These are phyloP conservation scores for Meloe dianella DNA, from an alignment of 2,888 invertebrate species.

Conservation along the genomic window DNA sequence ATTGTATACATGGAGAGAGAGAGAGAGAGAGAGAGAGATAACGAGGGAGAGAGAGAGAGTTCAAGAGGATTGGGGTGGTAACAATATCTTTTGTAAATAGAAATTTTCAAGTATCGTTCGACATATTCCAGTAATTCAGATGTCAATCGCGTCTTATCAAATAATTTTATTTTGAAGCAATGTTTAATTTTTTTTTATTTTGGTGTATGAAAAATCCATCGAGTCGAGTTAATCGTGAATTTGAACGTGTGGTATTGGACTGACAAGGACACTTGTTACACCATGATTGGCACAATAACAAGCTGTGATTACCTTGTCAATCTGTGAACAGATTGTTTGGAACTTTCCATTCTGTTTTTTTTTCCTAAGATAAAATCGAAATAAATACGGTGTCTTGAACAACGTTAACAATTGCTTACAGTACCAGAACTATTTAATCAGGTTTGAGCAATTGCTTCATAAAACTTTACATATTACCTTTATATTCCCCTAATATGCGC, in stretches of 20 bases:
- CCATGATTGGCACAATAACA: conserved; percentile 29
- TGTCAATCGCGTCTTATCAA: conserved; percentile 2
- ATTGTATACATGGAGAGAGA: not conserved
- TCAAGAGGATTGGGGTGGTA: conserved; percentile 12
- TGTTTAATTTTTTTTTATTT: not conserved
- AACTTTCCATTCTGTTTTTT: conserved; percentile 14
- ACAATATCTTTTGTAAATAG: not conserved
- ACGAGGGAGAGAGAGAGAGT: not conserved
- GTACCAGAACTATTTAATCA: too few relatives aligned
- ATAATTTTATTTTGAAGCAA: conserved; percentile 1
- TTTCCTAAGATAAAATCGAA: not conserved
- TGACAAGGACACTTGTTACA: conserved; percentile 34
- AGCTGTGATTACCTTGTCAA: conserved; percentile 32
- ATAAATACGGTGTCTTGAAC: not conserved
- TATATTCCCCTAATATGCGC: too few relatives aligned
- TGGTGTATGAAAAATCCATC: conserved; percentile 16
- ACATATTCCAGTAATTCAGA: conserved; percentile 2
- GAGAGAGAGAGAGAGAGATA: not conserved
- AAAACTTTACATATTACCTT: too few relatives aligned
- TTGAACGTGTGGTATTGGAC: conserved; percentile 27
- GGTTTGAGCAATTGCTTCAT: too few relatives aligned
- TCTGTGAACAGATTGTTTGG: conserved; percentile 17
- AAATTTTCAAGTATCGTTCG: conserved; percentile 15
- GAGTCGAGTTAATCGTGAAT: conserved; percentile 26
- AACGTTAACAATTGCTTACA: not conserved